Conservation (phyloP, 2,113 vertebrate species). For the Dipodomys spectabilis region DNA sequence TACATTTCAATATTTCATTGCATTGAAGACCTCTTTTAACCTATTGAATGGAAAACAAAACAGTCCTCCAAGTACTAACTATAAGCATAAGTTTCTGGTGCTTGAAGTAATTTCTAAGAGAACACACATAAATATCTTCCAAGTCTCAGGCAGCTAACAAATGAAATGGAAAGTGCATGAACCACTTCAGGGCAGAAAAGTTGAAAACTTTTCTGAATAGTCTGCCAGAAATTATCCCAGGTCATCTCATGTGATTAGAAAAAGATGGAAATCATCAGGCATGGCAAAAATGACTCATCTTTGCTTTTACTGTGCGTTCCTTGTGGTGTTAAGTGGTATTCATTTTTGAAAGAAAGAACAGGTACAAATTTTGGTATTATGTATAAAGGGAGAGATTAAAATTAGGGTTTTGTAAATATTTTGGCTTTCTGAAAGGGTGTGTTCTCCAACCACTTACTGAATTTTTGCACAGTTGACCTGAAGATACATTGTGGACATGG, state of each 20-base stretch:
- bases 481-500: neutral
- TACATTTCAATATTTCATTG: slow-evolving; percentile 33
- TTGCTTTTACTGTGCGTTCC: slow-evolving; percentile 7
- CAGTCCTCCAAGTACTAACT: slow-evolving; percentile 41
- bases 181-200: slow-evolving; percentile 22
- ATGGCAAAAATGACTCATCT: slow-evolving; percentile 44
- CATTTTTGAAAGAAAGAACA: slow-evolving; percentile 11
- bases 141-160: slow-evolving; percentile 29
- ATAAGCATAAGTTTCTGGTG: slow-evolving; percentile 32
- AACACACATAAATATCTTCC: slow-evolving; percentile 49
- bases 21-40: neutral
- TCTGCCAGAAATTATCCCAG: slow-evolving; percentile 50
- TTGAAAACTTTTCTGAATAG: slow-evolving; percentile 52
- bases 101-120: slow-evolving; percentile 69
- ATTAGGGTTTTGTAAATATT: neutral
- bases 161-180: slow-evolving; percentile 32
- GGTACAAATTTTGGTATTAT: neutral
- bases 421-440: neutral
- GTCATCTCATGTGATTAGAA: slow-evolving; percentile 51
- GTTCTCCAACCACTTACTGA: neutral
- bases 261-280: slow-evolving; percentile 41
- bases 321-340: neutral
- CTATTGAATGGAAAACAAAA: slow-evolving; percentile 30
- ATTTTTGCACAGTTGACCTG: neutral
- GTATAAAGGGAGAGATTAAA: neutral